These are phyloP conservation scores for Nymphalis io DNA, from an alignment of 1,140 invertebrate species.

Conservation along the genomic window DNA sequence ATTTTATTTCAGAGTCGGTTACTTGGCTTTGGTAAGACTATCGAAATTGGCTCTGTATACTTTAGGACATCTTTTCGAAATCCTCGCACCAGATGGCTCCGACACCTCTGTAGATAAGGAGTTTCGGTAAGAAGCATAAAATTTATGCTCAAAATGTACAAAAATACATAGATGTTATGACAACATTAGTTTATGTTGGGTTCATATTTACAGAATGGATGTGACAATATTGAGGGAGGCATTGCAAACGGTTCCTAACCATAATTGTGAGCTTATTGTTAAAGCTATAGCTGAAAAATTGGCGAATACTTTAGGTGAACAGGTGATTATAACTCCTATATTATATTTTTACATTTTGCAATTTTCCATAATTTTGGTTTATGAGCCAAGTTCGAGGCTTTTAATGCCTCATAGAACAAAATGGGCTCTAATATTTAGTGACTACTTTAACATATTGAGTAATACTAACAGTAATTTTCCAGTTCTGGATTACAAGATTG, in stretches of 20 bases:
- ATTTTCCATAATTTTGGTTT: too few species aligned
- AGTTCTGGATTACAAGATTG: too few species aligned
- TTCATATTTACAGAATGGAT: conserved; percentile 62
- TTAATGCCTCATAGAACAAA: too few species aligned
- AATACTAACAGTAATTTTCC: too few species aligned
- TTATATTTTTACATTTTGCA: too few species aligned
- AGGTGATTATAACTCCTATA: conserved; percentile 51
- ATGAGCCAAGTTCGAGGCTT: too few species aligned
- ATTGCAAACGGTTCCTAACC: conserved; percentile 70
- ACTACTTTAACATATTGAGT: too few species aligned
- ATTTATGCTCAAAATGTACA: background rate
- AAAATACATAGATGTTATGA: background rate
- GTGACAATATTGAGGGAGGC: conserved; percentile 77
- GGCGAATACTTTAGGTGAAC: conserved; percentile 86
- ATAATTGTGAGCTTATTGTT: conserved; percentile 75
- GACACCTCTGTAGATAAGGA: conserved; percentile 64
- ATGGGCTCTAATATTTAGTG: too few species aligned
- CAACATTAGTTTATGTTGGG: background rate
- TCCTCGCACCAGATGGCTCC: conserved; percentile 82
- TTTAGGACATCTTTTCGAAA: conserved; percentile 88
- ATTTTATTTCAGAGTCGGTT: conserved; percentile 84
- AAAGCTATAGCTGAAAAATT: conserved; percentile 87
- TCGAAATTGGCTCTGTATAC: conserved; percentile 94
- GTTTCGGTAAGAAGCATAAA: conserved; percentile 52
- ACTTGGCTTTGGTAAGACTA: conserved; percentile 92